Conservation (phyloP, 2,113 vertebrate genomes). For the Garra rufa region DNA sequence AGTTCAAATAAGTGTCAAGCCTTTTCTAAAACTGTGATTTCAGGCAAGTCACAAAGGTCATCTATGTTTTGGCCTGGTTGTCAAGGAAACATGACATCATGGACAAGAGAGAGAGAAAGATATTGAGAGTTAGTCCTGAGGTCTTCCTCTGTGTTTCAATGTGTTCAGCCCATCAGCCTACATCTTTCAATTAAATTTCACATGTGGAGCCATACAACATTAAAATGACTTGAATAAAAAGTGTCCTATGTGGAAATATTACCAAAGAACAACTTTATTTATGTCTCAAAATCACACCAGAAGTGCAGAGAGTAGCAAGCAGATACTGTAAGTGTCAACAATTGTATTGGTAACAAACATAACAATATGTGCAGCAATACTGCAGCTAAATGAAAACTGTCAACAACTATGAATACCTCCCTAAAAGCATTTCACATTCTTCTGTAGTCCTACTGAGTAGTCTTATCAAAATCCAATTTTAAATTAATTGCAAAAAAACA, state of each 20-base stretch:
- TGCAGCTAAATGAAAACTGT: background rate
- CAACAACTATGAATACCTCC: background rate
- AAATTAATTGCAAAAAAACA: background rate
- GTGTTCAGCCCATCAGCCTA: constrained; percentile 41
- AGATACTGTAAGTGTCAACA: background rate
- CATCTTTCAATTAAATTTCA: background rate
- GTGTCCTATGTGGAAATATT: no score
- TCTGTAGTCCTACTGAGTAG: background rate
- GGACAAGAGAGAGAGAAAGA: background rate
- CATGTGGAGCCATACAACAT: background rate
- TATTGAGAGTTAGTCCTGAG: background rate
- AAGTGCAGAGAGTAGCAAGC: no score
- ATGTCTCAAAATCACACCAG: no score
- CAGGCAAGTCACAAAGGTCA: constrained; percentile 6
- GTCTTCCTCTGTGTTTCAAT: constrained; percentile 9
- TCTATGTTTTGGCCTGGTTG: background rate
- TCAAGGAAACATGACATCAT: constrained; percentile 48
- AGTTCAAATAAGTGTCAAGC: constrained; percentile 17
- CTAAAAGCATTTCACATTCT: background rate
- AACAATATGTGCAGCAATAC: background rate
- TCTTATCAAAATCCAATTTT: background rate
- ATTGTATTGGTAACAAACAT: background rate
- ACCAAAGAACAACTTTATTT: no score
- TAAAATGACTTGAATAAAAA: background rate
- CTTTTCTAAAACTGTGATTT: constrained; percentile 13